Percentiles rank a stretch among this genome's conserved stretches.
Conservation (phyloP, 2,888 invertebrate species). For the Noctua comes region DNA sequence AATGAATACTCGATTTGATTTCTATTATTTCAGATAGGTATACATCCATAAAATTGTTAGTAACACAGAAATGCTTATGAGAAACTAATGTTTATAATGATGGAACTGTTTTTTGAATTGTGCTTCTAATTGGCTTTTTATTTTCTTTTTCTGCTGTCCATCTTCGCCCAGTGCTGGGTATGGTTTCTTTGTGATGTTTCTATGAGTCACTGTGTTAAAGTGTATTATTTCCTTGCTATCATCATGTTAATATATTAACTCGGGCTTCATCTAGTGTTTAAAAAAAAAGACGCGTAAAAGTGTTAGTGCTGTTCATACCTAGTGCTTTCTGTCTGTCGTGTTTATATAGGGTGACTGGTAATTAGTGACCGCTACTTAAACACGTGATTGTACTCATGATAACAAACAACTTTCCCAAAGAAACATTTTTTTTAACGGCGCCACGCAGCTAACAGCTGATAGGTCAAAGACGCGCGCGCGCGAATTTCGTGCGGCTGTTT, state of each 20-base stretch:
- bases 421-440: no score
- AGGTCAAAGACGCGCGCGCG: no score
- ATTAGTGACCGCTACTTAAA: no score
- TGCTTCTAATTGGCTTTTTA: conserved; percentile 40
- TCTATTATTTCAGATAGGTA: no score
- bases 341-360: not conserved
- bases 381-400: no score
- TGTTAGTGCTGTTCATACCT: not conserved
- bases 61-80: no score
- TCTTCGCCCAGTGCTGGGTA: conserved; percentile 45
- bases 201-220: not conserved
- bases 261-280: no score
- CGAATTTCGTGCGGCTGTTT: no score
- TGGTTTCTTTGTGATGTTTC: conserved; percentile 27
- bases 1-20: not conserved
- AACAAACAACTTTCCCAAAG: no score
- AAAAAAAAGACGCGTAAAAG: not conserved
- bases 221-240: not conserved
- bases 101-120: not conserved
- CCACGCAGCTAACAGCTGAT: no score
- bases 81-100: no score
- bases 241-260: not conserved
- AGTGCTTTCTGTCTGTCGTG: not conserved
- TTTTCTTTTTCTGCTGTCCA: conserved; percentile 38
- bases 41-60: no score